These are phyloP conservation scores for Halotydeus destructor DNA, from an alignment of 1,140 invertebrate genomes.

Conservation along the genomic window DNA sequence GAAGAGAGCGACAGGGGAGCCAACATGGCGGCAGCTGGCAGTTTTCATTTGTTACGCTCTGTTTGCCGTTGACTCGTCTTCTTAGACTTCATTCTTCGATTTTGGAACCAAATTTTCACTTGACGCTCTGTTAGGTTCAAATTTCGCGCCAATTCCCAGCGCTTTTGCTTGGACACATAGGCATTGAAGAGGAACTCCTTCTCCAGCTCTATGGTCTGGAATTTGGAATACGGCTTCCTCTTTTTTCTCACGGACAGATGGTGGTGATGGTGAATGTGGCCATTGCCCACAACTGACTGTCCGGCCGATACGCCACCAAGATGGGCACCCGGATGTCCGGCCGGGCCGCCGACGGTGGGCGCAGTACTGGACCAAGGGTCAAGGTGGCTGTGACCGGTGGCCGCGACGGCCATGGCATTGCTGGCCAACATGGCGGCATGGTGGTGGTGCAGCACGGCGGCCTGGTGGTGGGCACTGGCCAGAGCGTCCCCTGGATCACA, in stretches of 20 bases:
- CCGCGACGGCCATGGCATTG: conserved; percentile 3
- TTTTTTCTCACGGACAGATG: conserved; percentile 59
- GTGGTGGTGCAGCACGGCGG: conserved; percentile 8
- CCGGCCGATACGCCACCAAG: background rate
- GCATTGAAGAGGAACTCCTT: conserved; percentile 92
- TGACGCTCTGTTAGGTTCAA: conserved; percentile 81
- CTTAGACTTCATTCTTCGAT: conserved; percentile 97
- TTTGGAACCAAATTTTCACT: conserved; percentile 89
- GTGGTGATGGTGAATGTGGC: background rate
- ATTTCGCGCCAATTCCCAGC: conserved; percentile 83
- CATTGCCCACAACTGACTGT: background rate
- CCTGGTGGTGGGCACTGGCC: no score
- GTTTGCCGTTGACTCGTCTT: conserved; percentile 75
- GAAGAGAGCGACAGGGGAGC: no score
- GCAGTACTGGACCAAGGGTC: background rate
- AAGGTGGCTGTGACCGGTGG: conserved; percentile 3
- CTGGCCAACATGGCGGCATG: conserved; percentile 8
- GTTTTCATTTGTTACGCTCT: conserved; percentile 16
- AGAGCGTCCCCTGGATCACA: no score
- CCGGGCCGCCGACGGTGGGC: background rate
- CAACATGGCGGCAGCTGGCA: no score
- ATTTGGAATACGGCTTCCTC: conserved; percentile 90
- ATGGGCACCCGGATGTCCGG: background rate
- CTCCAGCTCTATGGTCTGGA: conserved; percentile 83
- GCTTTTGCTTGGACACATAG: conserved; percentile 90